These are phyloP conservation scores for Polypterus bichir DNA, from an alignment of 2,113 vertebrate species.

Conservation along the genomic window DNA sequence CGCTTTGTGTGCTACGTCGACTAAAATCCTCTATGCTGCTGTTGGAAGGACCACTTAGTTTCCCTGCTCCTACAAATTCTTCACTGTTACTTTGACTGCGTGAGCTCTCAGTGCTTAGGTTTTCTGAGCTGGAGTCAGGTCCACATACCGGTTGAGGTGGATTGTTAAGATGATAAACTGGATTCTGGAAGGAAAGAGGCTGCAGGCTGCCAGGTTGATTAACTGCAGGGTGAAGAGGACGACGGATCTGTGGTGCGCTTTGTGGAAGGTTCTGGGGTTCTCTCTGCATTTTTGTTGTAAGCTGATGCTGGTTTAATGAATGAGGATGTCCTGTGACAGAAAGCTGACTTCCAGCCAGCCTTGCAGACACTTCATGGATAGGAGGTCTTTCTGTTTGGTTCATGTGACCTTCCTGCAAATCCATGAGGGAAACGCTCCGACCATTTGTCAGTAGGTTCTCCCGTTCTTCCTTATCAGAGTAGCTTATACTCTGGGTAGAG, in stretches of 20 bases:
- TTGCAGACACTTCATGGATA: conserved; percentile 55
- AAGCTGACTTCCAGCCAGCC: conserved; percentile 67
- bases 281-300: conserved; percentile 19
- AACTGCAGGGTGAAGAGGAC: conserved; percentile 65
- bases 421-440: conserved; percentile 83
- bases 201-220: conserved; percentile 75
- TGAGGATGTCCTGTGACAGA: conserved; percentile 42
- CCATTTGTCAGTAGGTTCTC: conserved; percentile 61
- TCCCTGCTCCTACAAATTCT: conserved; percentile 45
- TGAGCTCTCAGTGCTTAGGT: conserved; percentile 81
- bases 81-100: conserved; percentile 73
- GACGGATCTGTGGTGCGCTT: conserved; percentile 77
- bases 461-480: conserved; percentile 66
- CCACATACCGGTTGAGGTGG: conserved; percentile 28
- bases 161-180: conserved; percentile 84
- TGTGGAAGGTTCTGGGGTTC: conserved; percentile 65
- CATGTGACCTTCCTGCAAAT: conserved; percentile 70
- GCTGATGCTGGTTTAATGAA: conserved; percentile 15
- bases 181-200: conserved; percentile 89
- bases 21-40: conserved; percentile 74
- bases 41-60: conserved; percentile 59
- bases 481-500: conserved; percentile 61
- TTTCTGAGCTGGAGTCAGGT: conserved; percentile 78
- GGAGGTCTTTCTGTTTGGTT: conserved; percentile 31
- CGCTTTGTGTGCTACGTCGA: conserved; percentile 59